Evolutionary conservation across 2,113 vertebrate genomes (phyloP), one percentile per base, ranked within the genome.

Genomic region (Aptenodytes forsteri): DNA sequence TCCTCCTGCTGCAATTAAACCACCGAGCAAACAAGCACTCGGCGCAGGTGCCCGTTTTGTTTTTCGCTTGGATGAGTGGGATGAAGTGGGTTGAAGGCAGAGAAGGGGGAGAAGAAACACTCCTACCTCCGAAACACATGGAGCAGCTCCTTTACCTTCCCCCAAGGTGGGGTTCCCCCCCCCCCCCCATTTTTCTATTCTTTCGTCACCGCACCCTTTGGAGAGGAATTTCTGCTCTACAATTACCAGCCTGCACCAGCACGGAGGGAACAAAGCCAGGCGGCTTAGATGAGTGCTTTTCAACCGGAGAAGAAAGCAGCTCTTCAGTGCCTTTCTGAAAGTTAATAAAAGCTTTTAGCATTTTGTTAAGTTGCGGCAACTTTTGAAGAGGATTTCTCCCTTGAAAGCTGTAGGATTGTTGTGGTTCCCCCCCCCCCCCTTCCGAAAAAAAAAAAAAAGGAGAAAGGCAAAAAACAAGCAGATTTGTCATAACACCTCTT

Each of bases 301-400:
- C 85, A 96, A 62, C 22, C 1, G 6, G 40, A 66, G 70, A 66
- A 76, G 54, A 92, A 92, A 76, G 61, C 59, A 4, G 84, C 78
- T 92, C 92, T 91, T 82, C 15, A 36, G 65, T 91, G 90, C 55
- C 36, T 73, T 70, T 46, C 82, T 13, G 36, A 6, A 21, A 58
- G 34, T 54, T 67, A 84, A 95, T 70, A 50, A 95, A 94, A 87
- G 91, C 87, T 20, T 89, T 93, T 42, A 44, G 66, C 56, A 0
- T 40, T 83, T 47, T 27, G 36, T 87, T 84, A 78, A 85, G 70
- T 83, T 70, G 78, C 3, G 4, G 69, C 85, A 81, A 72, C 62
- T 89, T 86, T 78, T 23, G 42, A 93, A 89, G 88, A 96, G 88
- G 92, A 72, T 95, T 96, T 97, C 62, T 50, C 56, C 93, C 88